Evolutionary conservation across 2,113 vertebrate genomes (phyloP), one percentile per base, ranked within the genome.

Genomic region (Semnornis frantzii): DNA sequence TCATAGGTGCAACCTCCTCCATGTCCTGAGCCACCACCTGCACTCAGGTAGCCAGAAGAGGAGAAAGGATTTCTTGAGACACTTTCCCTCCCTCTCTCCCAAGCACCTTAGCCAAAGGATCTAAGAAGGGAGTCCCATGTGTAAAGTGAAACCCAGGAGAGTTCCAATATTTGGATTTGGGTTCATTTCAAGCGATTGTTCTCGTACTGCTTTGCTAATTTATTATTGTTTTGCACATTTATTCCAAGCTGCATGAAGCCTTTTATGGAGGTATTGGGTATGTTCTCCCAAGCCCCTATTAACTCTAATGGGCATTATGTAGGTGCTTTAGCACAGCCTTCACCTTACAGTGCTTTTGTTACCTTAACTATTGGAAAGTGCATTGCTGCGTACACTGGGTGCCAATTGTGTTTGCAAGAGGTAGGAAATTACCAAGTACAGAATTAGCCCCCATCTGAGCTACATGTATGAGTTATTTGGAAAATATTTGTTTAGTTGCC

Each of bases 401-500:
- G 91, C 96, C 96, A 96, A 96, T 96, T 95, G 92, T 95, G 82
- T 82, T 97, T 96, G 87, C 5, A 1, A 96, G 90, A 92, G 94
- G 92, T 93, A 89, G 90, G 86, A 97, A 97, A 97, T 97, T 97
- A 96, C 95, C 96, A 96, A 94, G 89, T 88, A 94, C 93, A 93
- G 96, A 97, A 97, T 97, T 97, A 97, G 93, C 94, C 93, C 92
- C 96, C 87, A 2, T 79, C 94, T 93, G 96, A 97, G 96, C 65
- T 0, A 0, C 92, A 87, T 69, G 54, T 95, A 94, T 93, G 91
- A 95, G 94, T 97, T 97, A 95, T 96, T 96, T 95, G 79, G 92
- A 96, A 97, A 97, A 97, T 97, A 97, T 96, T 97, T 97, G 96
- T 97, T 97, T 97, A 96, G 96, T 97, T 97, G 92, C 95, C 96